Evolutionary conservation across 2,888 invertebrate species (phyloP).

Genomic region (Oxyscelio sp.): DNA sequence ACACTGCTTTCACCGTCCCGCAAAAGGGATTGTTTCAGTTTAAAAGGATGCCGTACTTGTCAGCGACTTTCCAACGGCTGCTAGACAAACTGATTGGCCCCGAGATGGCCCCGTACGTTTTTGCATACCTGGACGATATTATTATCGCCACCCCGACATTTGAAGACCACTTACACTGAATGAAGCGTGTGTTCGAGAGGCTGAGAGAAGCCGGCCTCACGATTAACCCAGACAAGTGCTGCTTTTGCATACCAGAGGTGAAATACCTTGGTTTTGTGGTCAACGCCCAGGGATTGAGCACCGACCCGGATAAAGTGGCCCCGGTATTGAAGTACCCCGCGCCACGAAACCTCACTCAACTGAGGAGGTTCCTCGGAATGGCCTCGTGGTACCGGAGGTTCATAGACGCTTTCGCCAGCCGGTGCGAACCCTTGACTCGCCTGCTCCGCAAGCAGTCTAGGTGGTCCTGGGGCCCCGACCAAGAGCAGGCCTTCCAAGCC

Average conservation of each 20-base stretch:
- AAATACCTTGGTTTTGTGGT: constrained; percentile 56
- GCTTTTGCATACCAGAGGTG: constrained; percentile 57
- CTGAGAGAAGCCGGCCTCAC: constrained; percentile 19
- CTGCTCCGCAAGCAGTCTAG: background rate
- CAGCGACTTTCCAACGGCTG: constrained; percentile 70
- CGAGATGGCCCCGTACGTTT: constrained; percentile 56
- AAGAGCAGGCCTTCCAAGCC: background rate
- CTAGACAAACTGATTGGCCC: constrained; percentile 55
- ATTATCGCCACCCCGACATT: constrained; percentile 65
- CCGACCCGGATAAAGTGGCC: constrained; percentile 47
- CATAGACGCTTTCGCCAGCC: background rate
- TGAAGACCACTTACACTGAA: constrained; percentile 51
- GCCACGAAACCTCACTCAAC: constrained; percentile 42
- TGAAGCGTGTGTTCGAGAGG: constrained; percentile 9
- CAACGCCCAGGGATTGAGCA: constrained; percentile 34
- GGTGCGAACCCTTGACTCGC: background rate
- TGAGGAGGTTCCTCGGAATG: constrained; percentile 78
- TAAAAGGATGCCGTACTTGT: constrained; percentile 64
- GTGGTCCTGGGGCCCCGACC: constrained; percentile 13
- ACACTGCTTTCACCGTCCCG: constrained; percentile 51
- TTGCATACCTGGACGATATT: constrained; percentile 70
- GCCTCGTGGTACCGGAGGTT: constrained; percentile 17
- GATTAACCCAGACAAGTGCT: constrained; percentile 57
- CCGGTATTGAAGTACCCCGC: constrained; percentile 36
- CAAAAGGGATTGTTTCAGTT: constrained; percentile 65